Evolutionary conservation across 2,113 vertebrate species (phyloP), one percentile per base, ranked within the genome.

Genomic region (Aspidoscelis tigris): DNA sequence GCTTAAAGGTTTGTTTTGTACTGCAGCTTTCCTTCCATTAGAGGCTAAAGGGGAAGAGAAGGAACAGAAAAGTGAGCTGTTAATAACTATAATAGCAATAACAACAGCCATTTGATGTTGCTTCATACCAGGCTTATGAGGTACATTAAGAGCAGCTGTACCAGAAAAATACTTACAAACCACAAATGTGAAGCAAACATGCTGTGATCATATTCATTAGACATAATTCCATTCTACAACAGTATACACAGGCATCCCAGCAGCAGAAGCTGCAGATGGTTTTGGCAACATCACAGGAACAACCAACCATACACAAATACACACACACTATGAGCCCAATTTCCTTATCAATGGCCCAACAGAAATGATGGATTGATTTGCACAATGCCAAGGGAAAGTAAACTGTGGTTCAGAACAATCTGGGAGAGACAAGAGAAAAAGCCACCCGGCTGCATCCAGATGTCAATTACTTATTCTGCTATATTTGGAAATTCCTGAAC

Each of bases 101-200:
- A 84, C 10, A 85, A 5, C 10, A 86, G 26, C 73, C 85, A 74
- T 21, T 83, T 84, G 70, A 77, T 70, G 68, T 77, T 83, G 55
- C 77, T 91, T 93, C 70, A 16, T 73, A 88, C 22, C 7, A 83
- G 55, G 70, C 47, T 83, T 70, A 39, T 80, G 83, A 85, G 6
- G 33, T 84, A 89, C 41, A 75, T 87, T 90, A 89, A 80, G 26
- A 89, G 41, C 26, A 76, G 70, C 78, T 88, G 41, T 73, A 81
- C 7, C 1, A 75, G 78, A 75, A 74, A 76, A 69, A 80, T 11
- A 77, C 16, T 82, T 88, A 70, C 0, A 3, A 76, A 78, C 26
- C 61, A 76, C 1, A 80, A 83, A 78, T 68, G 16, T 82, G 71
- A 84, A n/a, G 8, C 2, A 41, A 87, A 80, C 9, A 55, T 70